phyloP scores from a whole-genome alignment of 2,113 vertebrate species.

The Actinemys pallida region DNA sequence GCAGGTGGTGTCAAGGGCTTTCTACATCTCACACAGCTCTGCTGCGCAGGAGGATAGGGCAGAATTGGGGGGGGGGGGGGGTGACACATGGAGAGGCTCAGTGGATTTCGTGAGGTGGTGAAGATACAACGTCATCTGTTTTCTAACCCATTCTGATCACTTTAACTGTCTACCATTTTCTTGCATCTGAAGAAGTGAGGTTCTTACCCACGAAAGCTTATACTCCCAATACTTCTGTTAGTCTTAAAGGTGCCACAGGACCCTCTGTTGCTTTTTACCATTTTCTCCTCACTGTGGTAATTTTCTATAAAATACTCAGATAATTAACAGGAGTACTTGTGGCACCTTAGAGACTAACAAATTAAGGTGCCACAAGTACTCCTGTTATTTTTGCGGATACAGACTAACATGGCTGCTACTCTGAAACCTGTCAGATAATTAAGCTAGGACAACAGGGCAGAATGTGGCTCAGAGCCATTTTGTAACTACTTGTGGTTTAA shows the following conservation, averaged over 20 bases:
- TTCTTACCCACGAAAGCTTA: no score
- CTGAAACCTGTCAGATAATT: fast-evolving
- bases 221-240: no score
- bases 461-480: neutral
- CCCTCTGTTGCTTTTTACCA: no score
- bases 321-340: neutral
- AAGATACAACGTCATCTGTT: neutral
- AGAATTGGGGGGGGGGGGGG: no score
- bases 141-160: no score
- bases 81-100: neutral
- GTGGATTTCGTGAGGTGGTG: neutral
- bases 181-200: no score
- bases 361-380: no score
- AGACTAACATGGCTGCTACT: no score
- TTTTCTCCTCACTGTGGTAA: neutral
- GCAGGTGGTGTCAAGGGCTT: neutral
- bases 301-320: fast-evolving
- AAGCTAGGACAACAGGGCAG: neutral
- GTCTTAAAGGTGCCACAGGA: no score
- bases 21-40: neutral
- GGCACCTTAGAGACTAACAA: no score
- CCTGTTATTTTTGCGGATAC: no score
- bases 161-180: neutral
- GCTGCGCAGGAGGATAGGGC: neutral
- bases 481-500: neutral